Evolutionary conservation across 2,888 invertebrate species (phyloP).

Genomic region (Labia minor): DNA sequence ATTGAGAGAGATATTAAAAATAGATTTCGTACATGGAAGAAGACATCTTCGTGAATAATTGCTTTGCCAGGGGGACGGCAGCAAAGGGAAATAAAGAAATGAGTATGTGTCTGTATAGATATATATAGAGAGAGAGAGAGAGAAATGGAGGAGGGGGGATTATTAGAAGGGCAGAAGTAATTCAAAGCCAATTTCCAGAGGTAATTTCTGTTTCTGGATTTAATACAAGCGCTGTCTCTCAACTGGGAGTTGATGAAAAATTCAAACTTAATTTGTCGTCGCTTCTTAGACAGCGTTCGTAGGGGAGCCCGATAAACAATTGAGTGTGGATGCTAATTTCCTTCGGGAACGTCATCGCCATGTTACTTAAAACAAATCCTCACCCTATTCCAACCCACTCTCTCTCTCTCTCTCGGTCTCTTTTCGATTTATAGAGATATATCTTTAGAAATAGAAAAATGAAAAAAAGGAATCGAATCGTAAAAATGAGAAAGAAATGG

Average conservation of each 20-base stretch:
- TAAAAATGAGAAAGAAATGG: too few relatives aligned
- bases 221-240: background rate
- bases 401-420: too few relatives aligned
- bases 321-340: conserved; percentile 7
- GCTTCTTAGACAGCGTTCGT: background rate
- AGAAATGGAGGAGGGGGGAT: background rate
- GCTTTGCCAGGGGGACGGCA: too few relatives aligned
- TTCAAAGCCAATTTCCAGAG: conserved; percentile 1
- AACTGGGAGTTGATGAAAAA: background rate
- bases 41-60: too few relatives aligned
- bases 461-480: too few relatives aligned
- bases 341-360: background rate
- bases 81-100: too few relatives aligned
- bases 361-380: background rate
- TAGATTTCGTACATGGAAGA: too few relatives aligned
- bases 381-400: too few relatives aligned
- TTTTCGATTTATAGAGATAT: too few relatives aligned
- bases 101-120: too few relatives aligned
- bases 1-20: too few relatives aligned
- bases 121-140: background rate
- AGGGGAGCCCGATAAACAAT: background rate
- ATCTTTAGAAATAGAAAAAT: too few relatives aligned
- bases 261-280: conserved; percentile 13
- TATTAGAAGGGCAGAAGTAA: background rate
- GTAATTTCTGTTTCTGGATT: conserved; percentile 8